Conservation (phyloP, 2,888 invertebrate species). For the Drosophila parthenogenetica region DNA sequence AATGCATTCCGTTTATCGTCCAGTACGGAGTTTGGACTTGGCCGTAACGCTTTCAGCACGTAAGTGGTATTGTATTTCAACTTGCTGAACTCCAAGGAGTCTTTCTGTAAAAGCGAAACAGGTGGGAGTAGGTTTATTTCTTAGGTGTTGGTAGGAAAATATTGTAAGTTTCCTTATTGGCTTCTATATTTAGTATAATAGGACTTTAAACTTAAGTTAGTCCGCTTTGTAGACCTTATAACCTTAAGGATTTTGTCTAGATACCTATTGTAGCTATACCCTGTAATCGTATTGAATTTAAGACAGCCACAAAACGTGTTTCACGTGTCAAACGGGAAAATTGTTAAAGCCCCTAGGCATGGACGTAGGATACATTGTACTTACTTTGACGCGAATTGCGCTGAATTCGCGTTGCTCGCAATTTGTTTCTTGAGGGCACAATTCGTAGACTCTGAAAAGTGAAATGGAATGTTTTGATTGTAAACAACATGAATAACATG, state of each 20-base stretch:
- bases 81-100: constrained; percentile 83
- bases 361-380: constrained; percentile 42
- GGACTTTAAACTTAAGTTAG: too few species aligned
- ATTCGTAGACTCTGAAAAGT: constrained; percentile 82
- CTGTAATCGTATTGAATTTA: not conserved
- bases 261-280: not conserved
- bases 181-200: too few species aligned
- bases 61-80: constrained; percentile 84
- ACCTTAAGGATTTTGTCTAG: too few species aligned
- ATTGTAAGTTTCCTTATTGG: too few species aligned
- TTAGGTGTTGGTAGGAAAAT: too few species aligned
- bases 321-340: constrained; percentile 61
- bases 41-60: constrained; percentile 72
- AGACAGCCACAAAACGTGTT: constrained; percentile 58
- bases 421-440: constrained; percentile 83
- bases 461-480: constrained; percentile 25
- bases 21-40: constrained; percentile 57
- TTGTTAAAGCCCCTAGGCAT: constrained; percentile 35
- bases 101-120: constrained; percentile 73
- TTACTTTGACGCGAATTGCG: constrained; percentile 84
- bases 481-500: constrained; percentile 53
- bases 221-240: too few species aligned
- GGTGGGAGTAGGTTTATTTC: too few species aligned
- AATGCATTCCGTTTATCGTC: constrained; percentile 60
- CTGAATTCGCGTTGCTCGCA: constrained; percentile 84